A percentile compares a stretch with the other conserved stretches of the same genome.
Conservation (phyloP, 2,888 invertebrate genomes). For the Drosophila fulvimacula region DNA sequence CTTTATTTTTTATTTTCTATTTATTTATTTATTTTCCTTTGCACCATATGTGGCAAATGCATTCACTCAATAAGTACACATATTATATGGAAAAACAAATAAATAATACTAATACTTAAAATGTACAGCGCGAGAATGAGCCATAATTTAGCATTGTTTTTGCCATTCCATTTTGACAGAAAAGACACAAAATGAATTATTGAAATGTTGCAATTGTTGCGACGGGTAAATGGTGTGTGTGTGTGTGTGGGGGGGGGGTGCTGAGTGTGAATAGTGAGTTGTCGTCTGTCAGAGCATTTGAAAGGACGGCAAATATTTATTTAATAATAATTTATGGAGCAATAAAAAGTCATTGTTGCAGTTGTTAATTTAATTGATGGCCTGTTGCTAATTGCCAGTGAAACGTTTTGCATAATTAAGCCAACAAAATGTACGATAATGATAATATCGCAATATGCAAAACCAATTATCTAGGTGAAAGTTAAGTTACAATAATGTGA, state of each 20-base stretch:
- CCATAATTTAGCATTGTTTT: constrained; percentile 15
- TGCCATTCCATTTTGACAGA: constrained; percentile 7
- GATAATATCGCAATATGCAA: constrained; percentile 8
- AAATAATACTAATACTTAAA: constrained; percentile 12
- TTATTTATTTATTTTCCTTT: background rate
- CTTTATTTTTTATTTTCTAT: background rate
- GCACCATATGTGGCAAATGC: background rate
- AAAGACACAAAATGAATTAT: constrained; percentile 16
- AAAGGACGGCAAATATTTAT: constrained; percentile 37
- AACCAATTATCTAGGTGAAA: constrained; percentile 39
- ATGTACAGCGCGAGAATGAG: constrained; percentile 5
- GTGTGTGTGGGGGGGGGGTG: too few relatives aligned
- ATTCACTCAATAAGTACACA: background rate
- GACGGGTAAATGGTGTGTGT: too few relatives aligned
- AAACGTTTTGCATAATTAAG: constrained; percentile 47
- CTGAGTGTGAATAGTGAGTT: background rate
- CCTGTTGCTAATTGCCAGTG: constrained; percentile 36
- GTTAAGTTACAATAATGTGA: constrained; percentile 13
- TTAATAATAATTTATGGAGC: constrained; percentile 62
- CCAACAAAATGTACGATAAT: constrained; percentile 19
- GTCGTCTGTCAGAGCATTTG: constrained; percentile 8
- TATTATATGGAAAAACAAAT: background rate
- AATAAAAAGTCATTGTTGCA: constrained; percentile 54
- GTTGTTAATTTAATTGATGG: constrained; percentile 55
- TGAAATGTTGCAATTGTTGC: background rate